A percentile compares a stretch with the other conserved stretches of the same genome.
phyloP scores from a whole-genome alignment of 2,113 vertebrate species.

The Oryzias celebensis region DNA sequence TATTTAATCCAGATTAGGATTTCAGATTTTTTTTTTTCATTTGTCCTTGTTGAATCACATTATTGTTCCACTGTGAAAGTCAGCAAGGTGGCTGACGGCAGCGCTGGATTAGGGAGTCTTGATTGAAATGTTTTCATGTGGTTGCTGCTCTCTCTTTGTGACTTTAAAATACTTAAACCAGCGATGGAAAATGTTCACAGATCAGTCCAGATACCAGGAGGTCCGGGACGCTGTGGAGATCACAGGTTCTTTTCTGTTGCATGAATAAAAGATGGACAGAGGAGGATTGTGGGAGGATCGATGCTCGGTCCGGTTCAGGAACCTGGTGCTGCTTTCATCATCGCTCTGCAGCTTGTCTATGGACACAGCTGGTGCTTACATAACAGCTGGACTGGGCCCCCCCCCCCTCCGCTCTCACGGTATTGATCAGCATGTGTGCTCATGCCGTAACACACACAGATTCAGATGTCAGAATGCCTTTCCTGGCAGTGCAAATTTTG shows the following conservation, averaged over 20 bases:
- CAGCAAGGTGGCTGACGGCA: slow-evolving; percentile 22
- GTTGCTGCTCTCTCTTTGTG: slow-evolving; percentile 1
- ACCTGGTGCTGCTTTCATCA: slow-evolving; percentile 45
- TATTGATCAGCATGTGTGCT: slow-evolving; percentile 32
- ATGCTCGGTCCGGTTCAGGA: slow-evolving; percentile 27
- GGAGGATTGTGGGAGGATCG: slow-evolving; percentile 28
- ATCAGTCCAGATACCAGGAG: slow-evolving; percentile 1
- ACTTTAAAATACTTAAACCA: neutral
- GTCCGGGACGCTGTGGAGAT: slow-evolving; percentile 4
- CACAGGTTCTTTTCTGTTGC: slow-evolving; percentile 3
- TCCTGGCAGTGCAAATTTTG: slow-evolving; percentile 23
- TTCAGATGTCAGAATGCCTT: slow-evolving; percentile 36
- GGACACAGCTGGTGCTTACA: slow-evolving; percentile 59
- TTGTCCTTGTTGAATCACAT: slow-evolving; percentile 45
- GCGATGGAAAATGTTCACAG: neutral
- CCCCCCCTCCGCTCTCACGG: slow-evolving; percentile 9
- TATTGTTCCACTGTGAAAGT: slow-evolving; percentile 39
- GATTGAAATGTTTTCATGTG: slow-evolving; percentile 9
- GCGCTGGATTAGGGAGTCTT: slow-evolving; percentile 40
- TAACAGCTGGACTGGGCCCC: slow-evolving; percentile 35
- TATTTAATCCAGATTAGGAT: slow-evolving; percentile 73
- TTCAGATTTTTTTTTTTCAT: slow-evolving; percentile 55
- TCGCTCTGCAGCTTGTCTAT: slow-evolving; percentile 33
- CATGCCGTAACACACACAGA: slow-evolving; percentile 6
- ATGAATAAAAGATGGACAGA: slow-evolving; percentile 41